These are phyloP conservation scores for Mystacides longicornis DNA, from an alignment of 2,888 invertebrate species.

Conservation along the genomic window DNA sequence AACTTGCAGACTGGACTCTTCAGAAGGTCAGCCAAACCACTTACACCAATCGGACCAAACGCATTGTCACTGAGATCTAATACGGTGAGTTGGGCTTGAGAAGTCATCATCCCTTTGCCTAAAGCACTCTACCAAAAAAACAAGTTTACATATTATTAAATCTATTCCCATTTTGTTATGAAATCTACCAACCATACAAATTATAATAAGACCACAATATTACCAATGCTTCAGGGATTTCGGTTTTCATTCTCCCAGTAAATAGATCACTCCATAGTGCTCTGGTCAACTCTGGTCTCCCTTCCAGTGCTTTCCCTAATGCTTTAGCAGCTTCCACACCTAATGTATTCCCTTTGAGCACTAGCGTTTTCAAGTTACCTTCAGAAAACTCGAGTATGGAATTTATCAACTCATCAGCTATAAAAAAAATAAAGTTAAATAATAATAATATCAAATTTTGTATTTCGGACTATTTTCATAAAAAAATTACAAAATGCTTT, in stretches of 20 bases:
- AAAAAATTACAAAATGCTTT: background rate
- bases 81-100: constrained; percentile 71
- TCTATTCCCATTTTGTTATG: too few relatives aligned
- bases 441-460: background rate
- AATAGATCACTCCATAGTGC: constrained; percentile 96
- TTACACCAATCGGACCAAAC: constrained; percentile 90
- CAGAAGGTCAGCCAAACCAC: constrained; percentile 76
- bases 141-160: background rate
- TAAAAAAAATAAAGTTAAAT: constrained; percentile 25
- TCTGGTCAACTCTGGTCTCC: constrained; percentile 68
- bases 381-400: constrained; percentile 64
- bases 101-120: constrained; percentile 72
- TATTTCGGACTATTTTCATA: background rate
- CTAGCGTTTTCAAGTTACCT: constrained; percentile 57
- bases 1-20: constrained; percentile 78
- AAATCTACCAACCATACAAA: background rate
- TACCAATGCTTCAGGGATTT: constrained; percentile 88
- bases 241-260: constrained; percentile 88
- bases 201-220: constrained; percentile 27
- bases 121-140: constrained; percentile 44
- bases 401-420: constrained; percentile 66
- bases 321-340: constrained; percentile 84
- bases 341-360: constrained; percentile 87
- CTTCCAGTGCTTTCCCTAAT: constrained; percentile 71
- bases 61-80: constrained; percentile 96